A percentile compares a stretch with the other conserved stretches of the same genome.
Conservation (phyloP, 2,113 vertebrate species). For the Blennius ocellaris region DNA sequence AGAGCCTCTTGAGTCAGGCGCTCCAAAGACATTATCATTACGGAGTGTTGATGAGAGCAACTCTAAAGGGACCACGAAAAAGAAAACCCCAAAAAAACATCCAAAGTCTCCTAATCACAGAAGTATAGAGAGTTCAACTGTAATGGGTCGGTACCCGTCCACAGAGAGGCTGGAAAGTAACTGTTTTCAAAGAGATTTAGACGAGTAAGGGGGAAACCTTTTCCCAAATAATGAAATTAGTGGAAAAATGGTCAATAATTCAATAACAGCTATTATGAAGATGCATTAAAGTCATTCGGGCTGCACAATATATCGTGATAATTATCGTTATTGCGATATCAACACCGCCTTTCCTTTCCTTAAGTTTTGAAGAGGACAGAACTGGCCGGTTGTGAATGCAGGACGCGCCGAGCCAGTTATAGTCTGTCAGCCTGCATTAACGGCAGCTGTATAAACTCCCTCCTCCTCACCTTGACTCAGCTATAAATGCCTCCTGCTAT, state of each 20-base stretch:
- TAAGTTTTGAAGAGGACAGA: neutral
- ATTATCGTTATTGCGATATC: no score
- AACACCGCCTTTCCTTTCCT: neutral
- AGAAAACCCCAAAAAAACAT: neutral
- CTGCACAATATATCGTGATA: no score
- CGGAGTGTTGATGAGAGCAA: neutral
- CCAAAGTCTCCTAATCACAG: no score
- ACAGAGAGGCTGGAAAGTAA: no score
- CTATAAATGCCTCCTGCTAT: neutral
- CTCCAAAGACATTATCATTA: conserved; percentile 13
- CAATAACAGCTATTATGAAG: no score
- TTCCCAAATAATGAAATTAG: no score
- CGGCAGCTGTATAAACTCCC: neutral
- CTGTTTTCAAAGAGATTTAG: no score
- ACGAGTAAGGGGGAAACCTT: no score
- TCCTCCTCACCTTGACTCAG: neutral
- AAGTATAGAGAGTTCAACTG: no score
- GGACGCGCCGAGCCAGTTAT: neutral
- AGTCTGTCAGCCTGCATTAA: neutral
- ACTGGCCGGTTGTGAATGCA: neutral
- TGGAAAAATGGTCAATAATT: no score
- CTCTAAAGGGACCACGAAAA: neutral
- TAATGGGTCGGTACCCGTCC: no score
- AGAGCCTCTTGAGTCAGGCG: neutral
- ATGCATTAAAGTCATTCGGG: neutral